These are phyloP conservation scores for Acleris holmiana DNA, from an alignment of 2,888 invertebrate species.

Conservation along the genomic window DNA sequence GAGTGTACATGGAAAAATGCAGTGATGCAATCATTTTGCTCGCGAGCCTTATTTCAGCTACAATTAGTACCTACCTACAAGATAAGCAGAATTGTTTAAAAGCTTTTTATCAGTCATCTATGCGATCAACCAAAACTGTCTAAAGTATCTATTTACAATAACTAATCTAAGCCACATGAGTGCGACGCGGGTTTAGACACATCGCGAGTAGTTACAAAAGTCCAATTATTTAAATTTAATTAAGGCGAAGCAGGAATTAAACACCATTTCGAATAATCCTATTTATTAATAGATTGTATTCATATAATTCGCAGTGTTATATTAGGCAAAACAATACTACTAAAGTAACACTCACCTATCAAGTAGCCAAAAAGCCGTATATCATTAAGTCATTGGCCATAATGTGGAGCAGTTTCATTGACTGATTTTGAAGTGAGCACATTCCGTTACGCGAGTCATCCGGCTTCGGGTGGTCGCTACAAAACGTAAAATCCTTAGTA, in stretches of 20 bases:
- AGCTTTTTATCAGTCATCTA: too few relatives aligned
- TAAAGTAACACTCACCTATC: constrained; percentile 64
- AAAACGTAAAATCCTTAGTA: constrained; percentile 73
- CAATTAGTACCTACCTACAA: too few relatives aligned
- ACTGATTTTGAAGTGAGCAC: constrained; percentile 53
- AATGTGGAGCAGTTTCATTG: constrained; percentile 53
- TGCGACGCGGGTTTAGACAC: neutral
- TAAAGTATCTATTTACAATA: too few relatives aligned
- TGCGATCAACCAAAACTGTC: too few relatives aligned
- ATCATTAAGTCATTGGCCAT: constrained; percentile 49
- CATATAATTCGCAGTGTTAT: constrained; percentile 56
- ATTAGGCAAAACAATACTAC: constrained; percentile 43
- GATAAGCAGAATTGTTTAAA: too few relatives aligned
- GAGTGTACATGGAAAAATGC: too few relatives aligned
- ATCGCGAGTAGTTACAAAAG: constrained; percentile 63
- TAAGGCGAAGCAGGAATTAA: constrained; percentile 47
- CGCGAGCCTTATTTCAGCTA: too few relatives aligned
- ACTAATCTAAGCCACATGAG: too few relatives aligned
- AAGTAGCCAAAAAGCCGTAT: constrained; percentile 54
- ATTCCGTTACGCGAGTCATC: constrained; percentile 57
- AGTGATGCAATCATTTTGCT: too few relatives aligned
- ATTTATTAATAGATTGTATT: constrained; percentile 20
- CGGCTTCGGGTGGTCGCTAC: constrained; percentile 74
- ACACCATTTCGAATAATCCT: constrained; percentile 34
- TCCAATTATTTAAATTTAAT: constrained; percentile 42